Evolutionary conservation across 2,888 invertebrate species (phyloP).

Genomic region (Agrotis ipsilon): DNA sequence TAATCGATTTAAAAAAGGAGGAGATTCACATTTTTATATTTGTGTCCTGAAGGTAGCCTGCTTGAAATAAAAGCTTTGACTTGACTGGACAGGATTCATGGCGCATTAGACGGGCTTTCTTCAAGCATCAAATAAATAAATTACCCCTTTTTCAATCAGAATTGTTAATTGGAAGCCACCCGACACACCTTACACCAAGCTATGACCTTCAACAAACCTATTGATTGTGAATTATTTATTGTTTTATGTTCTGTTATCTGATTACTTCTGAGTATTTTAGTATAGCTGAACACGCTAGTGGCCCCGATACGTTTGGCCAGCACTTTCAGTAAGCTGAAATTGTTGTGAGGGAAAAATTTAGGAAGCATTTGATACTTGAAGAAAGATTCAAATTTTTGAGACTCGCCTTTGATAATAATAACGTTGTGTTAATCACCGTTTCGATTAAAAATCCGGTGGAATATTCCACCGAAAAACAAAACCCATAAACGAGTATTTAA

Average conservation of each 20-base stretch:
- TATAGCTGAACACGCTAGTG: conserved; percentile 31
- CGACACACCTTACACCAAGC: conserved; percentile 9
- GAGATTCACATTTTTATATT: no score
- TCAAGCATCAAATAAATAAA: conserved; percentile 9
- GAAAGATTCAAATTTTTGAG: neutral
- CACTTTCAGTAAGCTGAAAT: neutral
- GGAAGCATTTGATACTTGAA: neutral
- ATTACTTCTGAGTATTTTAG: conserved; percentile 33
- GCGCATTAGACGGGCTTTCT: neutral
- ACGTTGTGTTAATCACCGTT: neutral
- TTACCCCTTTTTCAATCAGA: conserved; percentile 26
- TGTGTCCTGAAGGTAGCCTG: no score
- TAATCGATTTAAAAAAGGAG: no score
- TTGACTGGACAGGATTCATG: no score
- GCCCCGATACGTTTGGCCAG: neutral
- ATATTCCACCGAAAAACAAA: neutral
- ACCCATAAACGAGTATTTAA: neutral
- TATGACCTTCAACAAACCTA: conserved; percentile 37
- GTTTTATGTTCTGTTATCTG: conserved; percentile 27
- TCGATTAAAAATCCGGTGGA: neutral
- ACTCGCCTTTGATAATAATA: neutral
- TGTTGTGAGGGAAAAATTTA: neutral
- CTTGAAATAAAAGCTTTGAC: no score
- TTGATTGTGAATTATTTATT: conserved; percentile 46
- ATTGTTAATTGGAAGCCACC: conserved; percentile 36